Base-by-base conservation (phyloP, 2,888 invertebrate genomes). In the Parasteatoda lunata region DNA sequence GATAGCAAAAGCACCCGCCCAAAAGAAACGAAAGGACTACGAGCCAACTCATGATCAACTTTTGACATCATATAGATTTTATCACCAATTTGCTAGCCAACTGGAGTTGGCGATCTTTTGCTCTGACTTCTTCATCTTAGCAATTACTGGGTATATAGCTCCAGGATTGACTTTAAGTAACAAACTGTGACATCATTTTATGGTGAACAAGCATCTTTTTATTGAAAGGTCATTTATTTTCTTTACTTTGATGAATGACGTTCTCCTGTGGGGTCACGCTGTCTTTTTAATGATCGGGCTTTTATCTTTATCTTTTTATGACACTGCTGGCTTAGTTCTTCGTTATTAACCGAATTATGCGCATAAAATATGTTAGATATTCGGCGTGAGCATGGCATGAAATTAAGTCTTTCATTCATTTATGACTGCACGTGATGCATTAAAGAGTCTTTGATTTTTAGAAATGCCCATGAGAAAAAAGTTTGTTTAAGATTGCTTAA, bases 341-440 rank as follows among this genome's bases (percentile, higher is more conserved):
- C 76, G 49, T 65, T 13, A 66, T 66, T 77, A 51, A 11, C 54
- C 30, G 72, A 80, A 72, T 80, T 80, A 80, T 80, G 72, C 65
- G 78, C 71, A 78, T 78, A 52, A 9, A 52, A 45, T 30, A 30
- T 11, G 30, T 52, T 13, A 3, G 65, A 45, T 54, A 54, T 54
- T 54, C 54, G 54, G 54, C 54, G 54, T 54, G 54, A 54, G 54
- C 13, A 11, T 54, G 54, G 9, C 54, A 54, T 54, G 54, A 54
- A 54, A 54, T 54, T 54, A 54, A 54, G 54, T 54, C 8, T 13
- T 13, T 54, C 54, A 8, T 11, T 13, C 54, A 54, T 54, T 54
- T 30, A 54, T 54, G 9, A 8, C 8, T 54, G 54, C 54, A 54
- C 54, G 54, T 54, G 54, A 54, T 54, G 54, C 54, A 54, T 54